Evolutionary conservation across 2,797 vertebrate genomes (phyloP).

Genomic region (Hippoglossus hippoglossus): DNA sequence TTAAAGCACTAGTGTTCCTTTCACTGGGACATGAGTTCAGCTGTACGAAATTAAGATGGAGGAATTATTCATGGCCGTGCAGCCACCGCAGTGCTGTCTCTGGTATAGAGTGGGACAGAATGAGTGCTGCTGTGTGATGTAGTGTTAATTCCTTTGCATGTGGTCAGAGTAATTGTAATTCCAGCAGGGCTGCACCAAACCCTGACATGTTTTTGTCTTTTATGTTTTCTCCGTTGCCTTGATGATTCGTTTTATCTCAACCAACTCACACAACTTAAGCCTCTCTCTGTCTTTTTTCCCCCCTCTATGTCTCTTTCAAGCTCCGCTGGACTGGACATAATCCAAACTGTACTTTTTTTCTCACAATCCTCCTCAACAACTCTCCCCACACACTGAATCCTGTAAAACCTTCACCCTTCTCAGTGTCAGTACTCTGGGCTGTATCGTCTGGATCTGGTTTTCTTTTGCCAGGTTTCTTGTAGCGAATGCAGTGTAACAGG

Average conservation of each 20-base stretch:
- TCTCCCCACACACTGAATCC: conserved; percentile 30
- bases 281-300: not conserved
- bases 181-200: conserved; percentile 8
- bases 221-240: not conserved
- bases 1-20: conserved; percentile 45
- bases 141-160: conserved; percentile 16
- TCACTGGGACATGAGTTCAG: conserved; percentile 36
- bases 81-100: conserved; percentile 5
- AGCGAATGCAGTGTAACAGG: conserved; percentile 36
- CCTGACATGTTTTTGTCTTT: not conserved
- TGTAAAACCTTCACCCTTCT: conserved; percentile 19
- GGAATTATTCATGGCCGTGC: conserved; percentile 52
- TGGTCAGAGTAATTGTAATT: conserved; percentile 28
- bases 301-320: not conserved
- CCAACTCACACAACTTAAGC: not conserved
- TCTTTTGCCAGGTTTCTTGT: conserved; percentile 26
- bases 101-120: no score
- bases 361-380: not conserved
- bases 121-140: conserved; percentile 11
- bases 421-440: conserved; percentile 6
- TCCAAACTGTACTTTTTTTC: not conserved
- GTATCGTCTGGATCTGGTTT: conserved; percentile 26
- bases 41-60: conserved; percentile 44
- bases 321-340: not conserved
- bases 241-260: not conserved